A percentile compares a stretch with the other conserved stretches of the same genome.
Evolutionary conservation across 2,113 vertebrate species (phyloP).

Genomic region (Eolophus roseicapilla): DNA sequence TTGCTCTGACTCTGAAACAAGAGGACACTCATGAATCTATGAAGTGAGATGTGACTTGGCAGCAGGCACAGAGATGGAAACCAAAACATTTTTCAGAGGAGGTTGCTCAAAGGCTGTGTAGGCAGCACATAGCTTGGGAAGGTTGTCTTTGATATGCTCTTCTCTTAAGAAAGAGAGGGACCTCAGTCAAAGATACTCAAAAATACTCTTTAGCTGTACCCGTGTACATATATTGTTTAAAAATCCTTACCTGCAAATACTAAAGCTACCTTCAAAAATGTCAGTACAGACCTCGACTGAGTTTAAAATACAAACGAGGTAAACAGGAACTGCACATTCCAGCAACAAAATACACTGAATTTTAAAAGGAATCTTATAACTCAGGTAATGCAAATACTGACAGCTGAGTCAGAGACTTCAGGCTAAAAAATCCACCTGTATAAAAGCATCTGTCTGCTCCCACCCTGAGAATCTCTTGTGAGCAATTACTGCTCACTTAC

Average conservation of each 20-base stretch:
- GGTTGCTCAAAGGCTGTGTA: background rate
- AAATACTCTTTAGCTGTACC: background rate
- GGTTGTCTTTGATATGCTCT: background rate
- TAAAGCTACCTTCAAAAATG: background rate
- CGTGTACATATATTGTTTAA: background rate
- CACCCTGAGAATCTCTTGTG: background rate
- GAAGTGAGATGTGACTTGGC: background rate
- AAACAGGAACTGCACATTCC: background rate
- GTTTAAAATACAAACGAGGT: background rate
- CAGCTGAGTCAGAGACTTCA: background rate
- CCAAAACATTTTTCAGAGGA: background rate
- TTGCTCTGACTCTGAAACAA: conserved; percentile 72
- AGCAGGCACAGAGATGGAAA: background rate
- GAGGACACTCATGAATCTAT: background rate
- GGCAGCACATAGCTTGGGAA: background rate
- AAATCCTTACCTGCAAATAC: background rate
- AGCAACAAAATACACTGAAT: background rate
- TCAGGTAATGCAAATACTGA: background rate
- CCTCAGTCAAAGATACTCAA: background rate
- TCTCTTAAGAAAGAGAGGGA: background rate
- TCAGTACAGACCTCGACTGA: background rate
- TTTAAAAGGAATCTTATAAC: background rate
- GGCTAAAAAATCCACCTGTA: background rate
- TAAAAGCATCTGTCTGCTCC: background rate
- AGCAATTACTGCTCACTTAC: background rate